Evolutionary conservation across 2,113 vertebrate genomes (phyloP).

Genomic region (Tachysurus fulvidraco): DNA sequence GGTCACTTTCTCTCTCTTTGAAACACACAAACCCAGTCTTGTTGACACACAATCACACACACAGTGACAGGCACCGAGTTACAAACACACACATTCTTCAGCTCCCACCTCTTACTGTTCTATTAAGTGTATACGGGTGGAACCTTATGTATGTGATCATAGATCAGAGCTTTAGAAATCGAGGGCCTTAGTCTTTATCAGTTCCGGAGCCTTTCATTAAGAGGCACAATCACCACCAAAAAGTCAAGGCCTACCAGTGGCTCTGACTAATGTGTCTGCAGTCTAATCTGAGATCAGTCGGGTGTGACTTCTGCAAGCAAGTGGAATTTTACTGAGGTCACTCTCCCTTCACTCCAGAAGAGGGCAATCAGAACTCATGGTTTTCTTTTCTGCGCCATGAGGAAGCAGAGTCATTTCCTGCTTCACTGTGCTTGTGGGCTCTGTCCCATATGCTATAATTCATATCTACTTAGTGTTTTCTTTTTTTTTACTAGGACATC

Average conservation of each 20-base stretch:
- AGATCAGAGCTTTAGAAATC: constrained; percentile 5
- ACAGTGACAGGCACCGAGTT: neutral
- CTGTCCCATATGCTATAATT: neutral
- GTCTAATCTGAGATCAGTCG: constrained; percentile 12
- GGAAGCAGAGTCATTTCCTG: constrained; percentile 43
- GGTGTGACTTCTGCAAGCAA: constrained; percentile 15
- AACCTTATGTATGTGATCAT: neutral
- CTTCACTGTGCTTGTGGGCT: neutral
- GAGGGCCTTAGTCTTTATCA: constrained; percentile 24
- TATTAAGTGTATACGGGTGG: constrained; percentile 26
- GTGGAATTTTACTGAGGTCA: constrained; percentile 44
- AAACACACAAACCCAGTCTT: neutral
- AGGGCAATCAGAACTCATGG: constrained; percentile 27
- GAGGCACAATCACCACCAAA: neutral
- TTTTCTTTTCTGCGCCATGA: constrained; percentile 7
- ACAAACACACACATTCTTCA: neutral
- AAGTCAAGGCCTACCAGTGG: neutral
- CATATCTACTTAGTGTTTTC: neutral
- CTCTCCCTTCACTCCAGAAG: constrained; percentile 12
- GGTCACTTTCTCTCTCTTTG: neutral
- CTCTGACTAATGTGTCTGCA: constrained; percentile 34
- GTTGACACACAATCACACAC: neutral
- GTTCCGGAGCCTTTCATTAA: neutral
- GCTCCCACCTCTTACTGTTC: constrained; percentile 19
- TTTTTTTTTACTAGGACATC: neutral